Evolutionary conservation across 2,113 vertebrate species (phyloP), one percentile per base, ranked within the genome.

Genomic region (Anhinga anhinga): DNA sequence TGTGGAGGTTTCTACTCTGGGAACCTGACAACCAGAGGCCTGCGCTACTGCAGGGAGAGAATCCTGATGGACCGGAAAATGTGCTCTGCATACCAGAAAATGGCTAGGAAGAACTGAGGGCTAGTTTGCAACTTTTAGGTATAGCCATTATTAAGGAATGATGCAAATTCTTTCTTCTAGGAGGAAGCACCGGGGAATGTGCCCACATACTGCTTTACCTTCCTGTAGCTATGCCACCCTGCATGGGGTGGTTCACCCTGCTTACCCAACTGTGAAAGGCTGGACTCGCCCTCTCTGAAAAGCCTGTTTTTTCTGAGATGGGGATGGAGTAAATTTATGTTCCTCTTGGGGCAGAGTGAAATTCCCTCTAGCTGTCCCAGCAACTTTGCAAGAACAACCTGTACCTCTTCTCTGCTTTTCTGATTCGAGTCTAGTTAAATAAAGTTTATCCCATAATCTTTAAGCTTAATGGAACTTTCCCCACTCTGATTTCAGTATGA

Each of bases 161-260:
- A 95, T 91, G 93, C 56, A 95, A 96, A 95, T 89, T 63, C 65
- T 82, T 82, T 76, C 56, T 92, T 92, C 65, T 62, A 93, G 62
- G 56, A 93, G 73, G 80, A 92, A 96, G 78, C 49, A 56, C 5
- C 0, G 2, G 15, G 32, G 49, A 89, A 84, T 1, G 2, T 95
- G 62, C 70, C 47, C 66, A 36, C 23, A 73, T 59, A 14, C 4
- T 77, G 63, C 22, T 91, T 88, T 88, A 49, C 30, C 8, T 79
- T 76, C 34, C 27, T 4, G 4, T 40, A 63, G 66, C 13, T 49
- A 12, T 67, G 45, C 17, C 36, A 50, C 56, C 25, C 23, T 82
- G 27, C 32, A 21, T 5, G 13, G 42, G 15, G 44, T 93, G 72
- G 21, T 53, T 95, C 15, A 1, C 15, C 19, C 36, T 88, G 81